Evolutionary conservation across 2,113 vertebrate species (phyloP).

Genomic region (Gymnorhina tibicen): DNA sequence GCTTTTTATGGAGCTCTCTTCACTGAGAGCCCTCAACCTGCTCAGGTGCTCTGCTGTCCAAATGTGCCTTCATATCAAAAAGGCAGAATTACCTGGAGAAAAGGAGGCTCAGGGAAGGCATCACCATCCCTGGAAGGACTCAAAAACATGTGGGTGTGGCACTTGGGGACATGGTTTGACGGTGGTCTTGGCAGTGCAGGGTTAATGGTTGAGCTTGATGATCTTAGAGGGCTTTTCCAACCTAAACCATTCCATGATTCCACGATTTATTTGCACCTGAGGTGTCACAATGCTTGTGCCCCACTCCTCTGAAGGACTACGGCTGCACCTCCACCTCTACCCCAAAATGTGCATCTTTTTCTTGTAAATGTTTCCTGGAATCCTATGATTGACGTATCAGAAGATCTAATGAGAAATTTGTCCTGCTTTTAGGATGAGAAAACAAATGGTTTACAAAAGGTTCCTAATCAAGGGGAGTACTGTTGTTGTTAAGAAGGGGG

Average conservation of each 20-base stretch:
- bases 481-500: neutral
- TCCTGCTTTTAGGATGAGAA: neutral
- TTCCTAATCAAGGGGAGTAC: neutral
- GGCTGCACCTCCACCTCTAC: neutral
- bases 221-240: neutral
- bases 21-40: fast-evolving
- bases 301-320: neutral
- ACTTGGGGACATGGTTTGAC: neutral
- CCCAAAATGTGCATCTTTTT: neutral
- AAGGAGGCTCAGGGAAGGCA: neutral
- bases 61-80: neutral
- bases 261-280: neutral
- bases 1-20: neutral
- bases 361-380: neutral
- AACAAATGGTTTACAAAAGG: neutral
- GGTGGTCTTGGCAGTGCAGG: neutral
- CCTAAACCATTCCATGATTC: neutral
- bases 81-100: neutral
- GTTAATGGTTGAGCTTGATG: neutral
- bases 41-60: neutral
- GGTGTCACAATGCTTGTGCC: neutral
- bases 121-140: neutral
- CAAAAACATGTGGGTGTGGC: neutral
- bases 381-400: neutral
- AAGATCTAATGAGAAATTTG: neutral